phyloP scores from a whole-genome alignment of 2,888 invertebrate species.

The Drosophila kokeensis region DNA sequence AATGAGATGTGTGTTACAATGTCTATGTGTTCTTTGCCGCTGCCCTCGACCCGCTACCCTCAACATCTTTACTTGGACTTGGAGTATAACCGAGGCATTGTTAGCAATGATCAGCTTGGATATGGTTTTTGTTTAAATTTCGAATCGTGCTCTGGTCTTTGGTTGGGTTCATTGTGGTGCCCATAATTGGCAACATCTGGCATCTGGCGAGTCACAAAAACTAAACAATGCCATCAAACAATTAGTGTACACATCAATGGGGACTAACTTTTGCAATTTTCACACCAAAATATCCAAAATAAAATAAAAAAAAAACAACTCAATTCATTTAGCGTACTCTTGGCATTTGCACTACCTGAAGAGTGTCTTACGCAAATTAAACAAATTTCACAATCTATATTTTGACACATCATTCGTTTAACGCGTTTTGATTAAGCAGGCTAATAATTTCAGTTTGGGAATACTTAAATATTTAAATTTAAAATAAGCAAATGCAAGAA shows the following conservation, averaged over 20 bases:
- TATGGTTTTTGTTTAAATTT: constrained; percentile 4
- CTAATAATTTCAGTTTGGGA: not conserved
- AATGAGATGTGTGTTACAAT: not conserved
- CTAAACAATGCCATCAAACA: constrained; percentile 34
- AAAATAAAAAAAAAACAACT: constrained; percentile 24
- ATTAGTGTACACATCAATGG: constrained; percentile 42
- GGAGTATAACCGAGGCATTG: constrained; percentile 13
- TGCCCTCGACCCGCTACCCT: constrained; percentile 3
- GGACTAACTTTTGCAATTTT: constrained; percentile 43
- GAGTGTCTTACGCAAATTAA: not conserved
- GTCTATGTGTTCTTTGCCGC: constrained; percentile 8
- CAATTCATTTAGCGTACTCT: constrained; percentile 25
- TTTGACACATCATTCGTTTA: not conserved
- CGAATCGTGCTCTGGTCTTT: constrained; percentile 4
- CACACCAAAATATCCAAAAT: constrained; percentile 44
- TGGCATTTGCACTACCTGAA: not conserved
- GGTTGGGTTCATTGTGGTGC: constrained; percentile 35
- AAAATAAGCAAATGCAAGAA: not conserved
- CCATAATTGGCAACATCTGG: constrained; percentile 62
- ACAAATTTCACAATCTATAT: not conserved
- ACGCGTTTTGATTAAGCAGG: not conserved
- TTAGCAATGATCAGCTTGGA: constrained; percentile 43
- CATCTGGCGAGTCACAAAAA: constrained; percentile 36
- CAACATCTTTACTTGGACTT: constrained; percentile 36
- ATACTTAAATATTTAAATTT: not conserved